These are phyloP conservation scores for Apamea monoglypha DNA, from an alignment of 2,888 invertebrate species.

Conservation along the genomic window DNA sequence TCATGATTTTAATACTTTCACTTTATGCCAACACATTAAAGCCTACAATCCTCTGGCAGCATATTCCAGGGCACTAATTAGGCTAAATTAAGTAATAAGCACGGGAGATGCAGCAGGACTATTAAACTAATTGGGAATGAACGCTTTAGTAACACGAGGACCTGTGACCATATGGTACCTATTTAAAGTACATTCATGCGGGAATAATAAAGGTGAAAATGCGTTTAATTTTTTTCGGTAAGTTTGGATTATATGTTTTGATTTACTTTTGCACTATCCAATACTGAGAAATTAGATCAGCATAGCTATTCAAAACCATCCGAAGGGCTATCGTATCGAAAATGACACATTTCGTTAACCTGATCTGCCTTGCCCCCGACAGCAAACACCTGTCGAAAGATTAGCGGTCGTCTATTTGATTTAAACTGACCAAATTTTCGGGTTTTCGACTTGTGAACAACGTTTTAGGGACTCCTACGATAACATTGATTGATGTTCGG, in stretches of 20 bases:
- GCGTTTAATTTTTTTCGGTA: constrained; percentile 37
- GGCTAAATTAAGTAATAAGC: constrained; percentile 61
- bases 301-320: no score
- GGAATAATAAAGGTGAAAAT: constrained; percentile 42
- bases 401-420: background rate
- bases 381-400: no score
- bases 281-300: background rate
- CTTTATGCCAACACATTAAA: constrained; percentile 36
- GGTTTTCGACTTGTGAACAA: background rate
- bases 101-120: constrained; percentile 55
- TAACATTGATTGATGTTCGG: background rate
- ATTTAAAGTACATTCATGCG: constrained; percentile 26
- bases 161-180: constrained; percentile 54
- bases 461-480: background rate
- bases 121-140: constrained; percentile 60
- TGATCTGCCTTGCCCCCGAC: no score
- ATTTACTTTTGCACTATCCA: background rate
- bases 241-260: constrained; percentile 27
- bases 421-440: background rate
- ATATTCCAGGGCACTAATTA: constrained; percentile 63
- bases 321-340: no score
- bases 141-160: constrained; percentile 53
- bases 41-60: constrained; percentile 56
- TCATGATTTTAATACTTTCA: constrained; percentile 2
- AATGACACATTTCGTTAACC: no score